Base-by-base conservation (phyloP, 2,888 invertebrate species). In the Oligia fasciuncula region DNA sequence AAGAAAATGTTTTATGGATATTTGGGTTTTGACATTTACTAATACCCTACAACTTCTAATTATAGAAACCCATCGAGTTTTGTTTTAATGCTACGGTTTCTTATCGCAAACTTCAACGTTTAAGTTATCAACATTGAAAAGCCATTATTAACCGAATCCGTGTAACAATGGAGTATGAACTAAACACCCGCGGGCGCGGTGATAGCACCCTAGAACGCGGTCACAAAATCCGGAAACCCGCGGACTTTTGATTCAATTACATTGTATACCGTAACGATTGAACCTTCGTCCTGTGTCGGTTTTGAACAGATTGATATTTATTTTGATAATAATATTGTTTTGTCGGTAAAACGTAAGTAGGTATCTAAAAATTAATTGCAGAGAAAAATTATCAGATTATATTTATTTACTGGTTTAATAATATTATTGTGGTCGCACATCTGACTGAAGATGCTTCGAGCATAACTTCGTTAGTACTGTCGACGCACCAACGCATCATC, bases 221-320 rank as follows among this genome's bases (percentile, higher is more conserved):
- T 54, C 54, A 81, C 80, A 62, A 76, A 77, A 88, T 80, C 85
- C 82, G 73, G 86, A 85, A 83, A 79, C 78, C 75, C 85, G 78
- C 77, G 75, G 84, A 87, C 86, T 90, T 89, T 90, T 86, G 87
- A 90, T 88, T 88, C 87, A 90, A 91, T 91, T 92, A 91, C 87
- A 84, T 83, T 84, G 82, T 87, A 75, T 77, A 74, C 69, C 46
- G 62, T 79, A 80, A 81, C 70, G 79, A 85, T 77, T 68, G 79
- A 81, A 83, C 85, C 77, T 84, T 81, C 65, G 49, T 77, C 68
- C 76, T 76, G 40, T 19, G 43, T 49, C 46, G 14, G 60, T 6
- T 60, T 19, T 4, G 11, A 49, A 67, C 46, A 67, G 54, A 73
- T 83, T 74, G 13, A 60, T 74, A 23, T 72, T 49, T 66, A 57